phyloP scores from a whole-genome alignment of 1,140 invertebrate species.

The Papilio glaucus region DNA sequence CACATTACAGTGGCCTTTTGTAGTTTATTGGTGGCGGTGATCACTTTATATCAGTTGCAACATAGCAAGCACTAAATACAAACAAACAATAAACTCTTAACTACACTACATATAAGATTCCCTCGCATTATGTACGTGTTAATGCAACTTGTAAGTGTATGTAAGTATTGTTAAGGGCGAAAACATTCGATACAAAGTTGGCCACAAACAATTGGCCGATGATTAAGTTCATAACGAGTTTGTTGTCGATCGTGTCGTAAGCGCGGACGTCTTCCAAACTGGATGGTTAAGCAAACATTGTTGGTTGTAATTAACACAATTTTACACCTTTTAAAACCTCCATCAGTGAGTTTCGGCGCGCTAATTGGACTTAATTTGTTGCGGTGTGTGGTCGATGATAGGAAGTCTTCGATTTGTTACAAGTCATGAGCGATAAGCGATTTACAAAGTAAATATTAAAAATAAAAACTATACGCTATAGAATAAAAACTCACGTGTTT shows the following conservation, averaged over 20 bases:
- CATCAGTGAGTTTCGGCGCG: constrained; percentile 44
- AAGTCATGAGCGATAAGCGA: constrained; percentile 11
- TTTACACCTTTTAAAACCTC: constrained; percentile 57
- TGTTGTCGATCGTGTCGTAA: background rate
- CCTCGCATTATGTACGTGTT: background rate
- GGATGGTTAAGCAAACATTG: constrained; percentile 38
- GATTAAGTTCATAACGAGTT: constrained; percentile 7
- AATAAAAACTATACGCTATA: background rate
- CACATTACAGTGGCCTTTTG: too few species aligned
- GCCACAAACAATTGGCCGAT: constrained; percentile 14
- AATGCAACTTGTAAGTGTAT: constrained; percentile 11
- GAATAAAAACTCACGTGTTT: too few species aligned
- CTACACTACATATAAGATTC: background rate
- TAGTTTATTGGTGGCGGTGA: too few species aligned
- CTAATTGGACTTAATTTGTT: constrained; percentile 52
- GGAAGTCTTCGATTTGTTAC: constrained; percentile 14
- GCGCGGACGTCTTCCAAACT: constrained; percentile 26
- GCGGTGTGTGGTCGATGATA: constrained; percentile 43
- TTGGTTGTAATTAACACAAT: constrained; percentile 50
- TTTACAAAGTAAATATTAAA: background rate
- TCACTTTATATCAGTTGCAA: background rate
- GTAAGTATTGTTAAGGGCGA: constrained; percentile 25
- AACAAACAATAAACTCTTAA: constrained; percentile 13
- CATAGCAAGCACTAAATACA: constrained; percentile 3
- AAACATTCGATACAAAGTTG: constrained; percentile 15